These are phyloP conservation scores for Parotocinclus haroldoi DNA, from an alignment of 2,797 vertebrate genomes.

Conservation along the genomic window DNA sequence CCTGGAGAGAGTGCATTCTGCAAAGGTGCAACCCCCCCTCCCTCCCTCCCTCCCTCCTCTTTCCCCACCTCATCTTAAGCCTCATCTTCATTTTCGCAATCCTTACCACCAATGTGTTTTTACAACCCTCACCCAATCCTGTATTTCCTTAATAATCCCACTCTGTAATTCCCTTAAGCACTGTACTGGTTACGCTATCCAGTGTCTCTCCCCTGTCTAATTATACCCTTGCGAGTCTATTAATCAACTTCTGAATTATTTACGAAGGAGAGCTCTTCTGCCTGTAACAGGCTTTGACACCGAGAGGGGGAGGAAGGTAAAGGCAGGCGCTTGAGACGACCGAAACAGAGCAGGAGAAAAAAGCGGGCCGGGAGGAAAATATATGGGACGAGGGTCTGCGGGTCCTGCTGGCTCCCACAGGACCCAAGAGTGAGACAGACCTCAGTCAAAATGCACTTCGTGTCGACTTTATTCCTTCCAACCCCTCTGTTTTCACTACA, in stretches of 20 bases:
- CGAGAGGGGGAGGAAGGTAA: constrained; percentile 36
- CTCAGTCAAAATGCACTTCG: constrained; percentile 67
- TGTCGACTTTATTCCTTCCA: constrained; percentile 56
- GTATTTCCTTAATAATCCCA: constrained; percentile 83
- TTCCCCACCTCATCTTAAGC: no score
- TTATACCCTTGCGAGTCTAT: constrained; percentile 99
- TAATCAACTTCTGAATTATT: constrained; percentile 99
- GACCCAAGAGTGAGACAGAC: constrained; percentile 67
- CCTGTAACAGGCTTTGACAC: constrained; percentile 91
- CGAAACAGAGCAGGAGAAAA: constrained; percentile 18
- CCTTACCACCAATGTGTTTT: constrained; percentile 57
- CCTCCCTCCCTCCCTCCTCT: no score
- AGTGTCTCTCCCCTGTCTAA: constrained; percentile 95
- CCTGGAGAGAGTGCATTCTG: constrained; percentile 86
- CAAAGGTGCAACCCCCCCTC: constrained; percentile 59
- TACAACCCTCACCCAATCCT: constrained; percentile 71
- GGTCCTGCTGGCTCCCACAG: constrained; percentile 74
- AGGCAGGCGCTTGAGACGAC: constrained; percentile 37
- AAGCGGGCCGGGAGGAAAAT: neutral
- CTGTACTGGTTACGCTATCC: constrained; percentile 93
- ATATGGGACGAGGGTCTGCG: constrained; percentile 62
- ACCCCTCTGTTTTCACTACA: constrained; percentile 68
- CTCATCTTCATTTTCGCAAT: constrained; percentile 51
- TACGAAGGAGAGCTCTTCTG: constrained; percentile 87
- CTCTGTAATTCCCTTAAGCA: constrained; percentile 95